These are phyloP conservation scores for Nothoprocta pentlandii DNA, from an alignment of 2,113 vertebrate genomes.

Conservation along the genomic window DNA sequence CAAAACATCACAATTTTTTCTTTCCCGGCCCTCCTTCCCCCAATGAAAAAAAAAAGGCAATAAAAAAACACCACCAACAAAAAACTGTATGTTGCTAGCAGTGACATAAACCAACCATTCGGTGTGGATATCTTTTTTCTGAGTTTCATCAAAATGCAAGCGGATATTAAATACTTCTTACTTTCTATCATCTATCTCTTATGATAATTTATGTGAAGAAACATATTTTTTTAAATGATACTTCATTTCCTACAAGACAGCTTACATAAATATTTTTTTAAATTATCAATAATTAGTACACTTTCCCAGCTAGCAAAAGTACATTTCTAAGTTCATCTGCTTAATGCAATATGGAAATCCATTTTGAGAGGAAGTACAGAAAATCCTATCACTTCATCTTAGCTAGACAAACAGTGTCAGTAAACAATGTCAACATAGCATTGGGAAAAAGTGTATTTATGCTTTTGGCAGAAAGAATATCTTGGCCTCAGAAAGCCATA, in stretches of 20 bases:
- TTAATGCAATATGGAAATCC: constrained; percentile 36
- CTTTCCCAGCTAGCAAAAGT: not conserved
- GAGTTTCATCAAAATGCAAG: not conserved
- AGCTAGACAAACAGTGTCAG: constrained; percentile 31
- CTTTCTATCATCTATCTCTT: not conserved
- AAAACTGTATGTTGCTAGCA: not conserved
- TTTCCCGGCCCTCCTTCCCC: too few species aligned
- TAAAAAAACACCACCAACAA: too few species aligned
- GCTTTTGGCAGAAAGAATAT: not conserved
- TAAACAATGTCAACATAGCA: not conserved
- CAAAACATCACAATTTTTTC: too few species aligned
- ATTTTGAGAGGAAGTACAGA: not conserved
- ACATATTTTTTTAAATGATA: not conserved
- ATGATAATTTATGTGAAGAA: not conserved
- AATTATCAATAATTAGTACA: not conserved
- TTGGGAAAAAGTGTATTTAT: not conserved
- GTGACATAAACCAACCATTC: not conserved
- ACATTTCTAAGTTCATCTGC: not conserved
- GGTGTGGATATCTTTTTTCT: not conserved
- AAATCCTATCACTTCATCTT: not conserved
- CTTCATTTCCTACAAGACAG: not conserved
- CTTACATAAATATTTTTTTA: not conserved
- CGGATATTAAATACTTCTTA: not conserved
- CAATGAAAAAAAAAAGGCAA: not conserved
- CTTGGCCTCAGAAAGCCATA: constrained; percentile 23